These are phyloP conservation scores for Hoplostethus mediterraneus DNA, from an alignment of 2,797 vertebrate species.

Conservation along the genomic window DNA sequence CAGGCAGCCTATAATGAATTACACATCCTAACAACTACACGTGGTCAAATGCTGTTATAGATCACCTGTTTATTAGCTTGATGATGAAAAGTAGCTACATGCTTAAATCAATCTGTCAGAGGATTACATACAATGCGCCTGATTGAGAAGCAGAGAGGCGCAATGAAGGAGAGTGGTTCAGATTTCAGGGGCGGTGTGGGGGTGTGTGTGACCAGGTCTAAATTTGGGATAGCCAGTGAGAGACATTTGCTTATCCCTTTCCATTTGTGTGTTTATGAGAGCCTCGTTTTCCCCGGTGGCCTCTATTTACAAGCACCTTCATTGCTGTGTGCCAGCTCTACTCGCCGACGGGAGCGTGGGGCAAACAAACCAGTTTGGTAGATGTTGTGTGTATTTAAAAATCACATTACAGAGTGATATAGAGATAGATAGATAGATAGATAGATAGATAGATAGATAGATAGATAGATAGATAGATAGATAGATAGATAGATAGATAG, in stretches of 20 bases:
- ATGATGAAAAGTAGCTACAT: background rate
- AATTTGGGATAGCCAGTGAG: constrained; percentile 15
- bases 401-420: background rate
- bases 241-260: constrained; percentile 19
- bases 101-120: background rate
- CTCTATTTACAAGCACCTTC: constrained; percentile 14
- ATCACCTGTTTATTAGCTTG: constrained; percentile 4
- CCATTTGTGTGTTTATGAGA: constrained; percentile 15
- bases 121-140: background rate
- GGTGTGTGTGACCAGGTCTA: background rate
- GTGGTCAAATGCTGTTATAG: background rate
- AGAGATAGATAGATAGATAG: too few species aligned
- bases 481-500: too few species aligned
- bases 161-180: constrained; percentile 7
- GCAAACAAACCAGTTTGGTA: background rate
- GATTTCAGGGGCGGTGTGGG: constrained; percentile 29
- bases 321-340: background rate
- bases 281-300: background rate
- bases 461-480: too few species aligned
- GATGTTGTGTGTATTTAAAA: background rate
- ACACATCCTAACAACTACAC: background rate
- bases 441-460: too few species aligned
- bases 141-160: background rate
- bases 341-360: background rate
- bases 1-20: background rate